Base-by-base conservation (phyloP, 2,888 invertebrate genomes). In the Nasonia oneida region DNA sequence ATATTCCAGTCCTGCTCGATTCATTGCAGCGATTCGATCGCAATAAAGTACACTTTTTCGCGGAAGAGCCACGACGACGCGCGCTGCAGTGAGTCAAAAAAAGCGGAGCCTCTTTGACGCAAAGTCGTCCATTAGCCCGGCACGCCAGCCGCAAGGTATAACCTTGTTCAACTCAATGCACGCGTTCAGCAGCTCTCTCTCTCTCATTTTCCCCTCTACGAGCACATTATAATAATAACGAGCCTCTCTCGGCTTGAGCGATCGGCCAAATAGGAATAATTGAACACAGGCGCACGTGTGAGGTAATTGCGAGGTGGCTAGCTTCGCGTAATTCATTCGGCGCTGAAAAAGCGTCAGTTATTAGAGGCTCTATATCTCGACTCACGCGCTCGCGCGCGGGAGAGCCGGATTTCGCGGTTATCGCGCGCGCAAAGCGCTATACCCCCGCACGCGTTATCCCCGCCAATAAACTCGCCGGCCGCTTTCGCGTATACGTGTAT, bases 281-380 rank as follows among this genome's bases (percentile, higher is more conserved):
- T 33, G 67, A 67, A 67, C 67, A 67, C 6, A 14, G 12, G 67
- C 33, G 12, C 12, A 2, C 67, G 67, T 2, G 67, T 1, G 6
- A 67, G 67, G 29, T 33, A 47, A 47, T 47, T 47, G 47, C 47
- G 47, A 47, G 47, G 12, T 42, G 8, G 6, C 3, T n/a, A n/a
- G 57, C 57, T 12, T 29, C 42, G 10, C 37, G 39, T 73, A 80
- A 81, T 81, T 81, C 71, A 57, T 81, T 67, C 47, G 14, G 29
- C 15, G 37, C 33, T 78, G 47, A 78, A 78, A 78, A 78, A 78
- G 6, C 64, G 14, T 29, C 64, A n/a, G 78, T 78, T 78, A 78
- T 78, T 76, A 67, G 64, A 12, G 50, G 3, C 15, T 50, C 8
- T 61, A 64, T 64, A 64, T 29, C 57, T 57, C 57, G 57, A 5